These are phyloP conservation scores for Poecilobothrus nobilitatus DNA, from an alignment of 2,888 invertebrate species.

Conservation along the genomic window DNA sequence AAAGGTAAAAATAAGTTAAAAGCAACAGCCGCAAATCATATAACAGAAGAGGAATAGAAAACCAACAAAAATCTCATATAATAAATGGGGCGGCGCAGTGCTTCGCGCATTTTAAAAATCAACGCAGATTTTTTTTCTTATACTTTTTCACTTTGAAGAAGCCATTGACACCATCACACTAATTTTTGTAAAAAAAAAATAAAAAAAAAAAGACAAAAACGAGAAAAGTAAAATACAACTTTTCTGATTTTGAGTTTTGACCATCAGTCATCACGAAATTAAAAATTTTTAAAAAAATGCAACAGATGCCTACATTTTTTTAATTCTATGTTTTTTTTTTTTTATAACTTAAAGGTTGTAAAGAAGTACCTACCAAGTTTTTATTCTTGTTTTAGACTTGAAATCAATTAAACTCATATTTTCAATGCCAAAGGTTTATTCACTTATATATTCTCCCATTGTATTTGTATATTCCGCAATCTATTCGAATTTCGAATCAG, in stretches of 20 bases:
- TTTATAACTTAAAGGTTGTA: background rate
- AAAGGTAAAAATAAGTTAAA: background rate
- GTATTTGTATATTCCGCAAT: background rate
- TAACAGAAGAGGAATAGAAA: background rate
- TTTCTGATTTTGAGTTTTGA: no score
- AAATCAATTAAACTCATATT: background rate
- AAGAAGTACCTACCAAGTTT: background rate
- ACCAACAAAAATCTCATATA: background rate
- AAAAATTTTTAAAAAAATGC: background rate
- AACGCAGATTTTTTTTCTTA: background rate
- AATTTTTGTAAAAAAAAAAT: background rate
- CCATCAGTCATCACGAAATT: no score
- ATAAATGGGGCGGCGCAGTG: slow-evolving; percentile 1
- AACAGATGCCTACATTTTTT: background rate
- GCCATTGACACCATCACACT: background rate
- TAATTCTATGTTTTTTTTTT: background rate
- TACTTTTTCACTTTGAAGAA: background rate
- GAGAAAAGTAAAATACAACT: no score
- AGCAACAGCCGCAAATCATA: slow-evolving; percentile 6
- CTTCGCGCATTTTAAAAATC: slow-evolving; percentile 6
- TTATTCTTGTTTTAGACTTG: background rate
- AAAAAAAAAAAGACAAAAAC: background rate
- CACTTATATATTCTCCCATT: background rate
- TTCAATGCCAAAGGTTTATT: slow-evolving; percentile 6
- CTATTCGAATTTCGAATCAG: background rate